Percentiles rank a stretch among this genome's conserved stretches.
Evolutionary conservation across 2,888 invertebrate genomes (phyloP).

Genomic region (Meghimatium bilineatum): DNA sequence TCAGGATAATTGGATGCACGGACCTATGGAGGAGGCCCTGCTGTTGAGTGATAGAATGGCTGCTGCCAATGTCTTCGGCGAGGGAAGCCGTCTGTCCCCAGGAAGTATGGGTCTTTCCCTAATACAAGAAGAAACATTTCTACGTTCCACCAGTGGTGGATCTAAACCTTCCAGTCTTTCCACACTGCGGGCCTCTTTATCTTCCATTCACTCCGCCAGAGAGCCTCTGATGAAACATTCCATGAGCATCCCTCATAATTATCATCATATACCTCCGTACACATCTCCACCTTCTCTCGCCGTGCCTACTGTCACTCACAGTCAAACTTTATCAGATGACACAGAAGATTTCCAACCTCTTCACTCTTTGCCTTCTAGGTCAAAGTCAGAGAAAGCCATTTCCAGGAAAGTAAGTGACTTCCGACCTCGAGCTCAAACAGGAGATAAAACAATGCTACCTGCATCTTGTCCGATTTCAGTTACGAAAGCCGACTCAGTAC

Average conservation of each 20-base stretch:
- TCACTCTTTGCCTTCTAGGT: constrained; percentile 55
- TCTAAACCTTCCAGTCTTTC: constrained; percentile 19
- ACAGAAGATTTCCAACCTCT: constrained; percentile 50
- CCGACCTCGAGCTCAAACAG: constrained; percentile 39
- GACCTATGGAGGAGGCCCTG: constrained; percentile 44
- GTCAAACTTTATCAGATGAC: constrained; percentile 62
- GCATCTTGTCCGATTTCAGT: not conserved
- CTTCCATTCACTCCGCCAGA: constrained; percentile 44
- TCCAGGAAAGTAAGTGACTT: constrained; percentile 25
- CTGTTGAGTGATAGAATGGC: constrained; percentile 39
- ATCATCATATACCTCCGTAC: constrained; percentile 32
- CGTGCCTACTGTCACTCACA: constrained; percentile 48
- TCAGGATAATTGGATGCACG: constrained; percentile 54
- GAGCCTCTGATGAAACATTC: constrained; percentile 38
- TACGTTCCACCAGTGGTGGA: constrained; percentile 16
- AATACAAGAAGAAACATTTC: constrained; percentile 62
- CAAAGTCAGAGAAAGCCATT: constrained; percentile 46
- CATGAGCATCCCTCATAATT: not conserved
- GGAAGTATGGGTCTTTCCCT: constrained; percentile 58
- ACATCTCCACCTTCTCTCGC: constrained; percentile 28
- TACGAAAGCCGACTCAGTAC: constrained; percentile 31
- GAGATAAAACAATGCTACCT: constrained; percentile 30
- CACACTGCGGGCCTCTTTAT: constrained; percentile 1
- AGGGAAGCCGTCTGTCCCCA: constrained; percentile 33
- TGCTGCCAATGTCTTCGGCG: constrained; percentile 22